A percentile compares a stretch with the other conserved stretches of the same genome.
These are phyloP conservation scores for Hydrophis major DNA, from an alignment of 2,797 vertebrate genomes.

Conservation along the genomic window DNA sequence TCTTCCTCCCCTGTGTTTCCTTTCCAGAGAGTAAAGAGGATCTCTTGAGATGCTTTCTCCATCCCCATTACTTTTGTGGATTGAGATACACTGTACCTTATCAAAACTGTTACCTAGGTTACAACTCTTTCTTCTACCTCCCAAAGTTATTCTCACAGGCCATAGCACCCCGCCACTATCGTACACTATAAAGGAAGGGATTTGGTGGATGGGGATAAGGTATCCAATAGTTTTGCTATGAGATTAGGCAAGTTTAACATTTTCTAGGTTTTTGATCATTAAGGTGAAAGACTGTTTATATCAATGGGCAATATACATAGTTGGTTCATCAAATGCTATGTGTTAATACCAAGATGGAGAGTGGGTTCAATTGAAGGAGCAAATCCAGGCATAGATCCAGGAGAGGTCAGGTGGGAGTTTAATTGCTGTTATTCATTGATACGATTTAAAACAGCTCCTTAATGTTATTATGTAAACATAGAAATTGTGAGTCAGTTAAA, in stretches of 20 bases:
- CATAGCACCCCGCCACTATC: not conserved
- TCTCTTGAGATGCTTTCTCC: not conserved
- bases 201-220: not conserved
- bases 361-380: not conserved
- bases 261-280: not conserved
- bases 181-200: not conserved
- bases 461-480: not conserved
- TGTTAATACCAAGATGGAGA: not conserved
- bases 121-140: not conserved
- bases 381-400: not conserved
- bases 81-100: not conserved
- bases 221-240: not conserved
- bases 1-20: not conserved
- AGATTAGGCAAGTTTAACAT: not conserved
- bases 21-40: not conserved
- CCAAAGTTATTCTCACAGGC: not conserved
- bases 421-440: not conserved
- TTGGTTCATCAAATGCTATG: not conserved
- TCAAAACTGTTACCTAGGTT: not conserved
- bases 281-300: not conserved
- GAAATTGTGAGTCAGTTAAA: not conserved
- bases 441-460: not conserved
- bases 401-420: not conserved
- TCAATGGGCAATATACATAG: not conserved
- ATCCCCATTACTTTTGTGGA: not conserved